phyloP scores from a whole-genome alignment of 2,797 vertebrate species.

The Carcharodon carcharias region DNA sequence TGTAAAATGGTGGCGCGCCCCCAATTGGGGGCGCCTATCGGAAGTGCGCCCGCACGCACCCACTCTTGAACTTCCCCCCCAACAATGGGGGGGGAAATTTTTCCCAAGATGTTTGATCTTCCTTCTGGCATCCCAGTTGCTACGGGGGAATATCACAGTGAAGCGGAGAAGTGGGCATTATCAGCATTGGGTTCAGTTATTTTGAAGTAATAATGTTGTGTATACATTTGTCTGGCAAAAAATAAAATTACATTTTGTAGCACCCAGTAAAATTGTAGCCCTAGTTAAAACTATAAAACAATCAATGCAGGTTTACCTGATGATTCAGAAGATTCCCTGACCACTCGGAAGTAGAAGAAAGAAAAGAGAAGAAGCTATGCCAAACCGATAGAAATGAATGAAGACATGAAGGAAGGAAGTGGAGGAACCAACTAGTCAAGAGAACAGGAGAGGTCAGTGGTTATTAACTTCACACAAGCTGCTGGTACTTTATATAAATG shows the following conservation, averaged over 20 bases:
- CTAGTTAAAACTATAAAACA: neutral
- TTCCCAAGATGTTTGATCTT: too few species aligned
- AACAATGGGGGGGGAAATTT: too few species aligned
- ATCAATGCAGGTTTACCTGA: conserved; percentile 30
- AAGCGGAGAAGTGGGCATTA: neutral
- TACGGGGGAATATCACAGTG: neutral
- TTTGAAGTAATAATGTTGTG: neutral
- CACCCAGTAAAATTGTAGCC: too few species aligned
- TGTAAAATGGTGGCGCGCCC: too few species aligned
- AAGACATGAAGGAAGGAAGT: conserved; percentile 41
- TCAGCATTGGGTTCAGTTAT: neutral
- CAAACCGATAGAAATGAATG: conserved; percentile 42
- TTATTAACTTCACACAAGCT: neutral
- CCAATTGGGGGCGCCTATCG: too few species aligned
- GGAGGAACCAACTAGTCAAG: conserved; percentile 34
- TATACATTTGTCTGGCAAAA: neutral
- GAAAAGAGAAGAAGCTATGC: conserved; percentile 42
- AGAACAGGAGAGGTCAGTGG: conserved; percentile 14
- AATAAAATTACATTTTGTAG: neutral
- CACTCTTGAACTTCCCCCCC: too few species aligned
- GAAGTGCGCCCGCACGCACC: too few species aligned
- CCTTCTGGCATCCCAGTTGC: too few species aligned
- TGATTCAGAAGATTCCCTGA: conserved; percentile 40
- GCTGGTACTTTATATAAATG: neutral
- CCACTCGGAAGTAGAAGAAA: conserved; percentile 44